Evolutionary conservation across 1,140 invertebrate species (phyloP), one percentile per base, ranked within the genome.

Genomic region (Littorina saxatilis): DNA sequence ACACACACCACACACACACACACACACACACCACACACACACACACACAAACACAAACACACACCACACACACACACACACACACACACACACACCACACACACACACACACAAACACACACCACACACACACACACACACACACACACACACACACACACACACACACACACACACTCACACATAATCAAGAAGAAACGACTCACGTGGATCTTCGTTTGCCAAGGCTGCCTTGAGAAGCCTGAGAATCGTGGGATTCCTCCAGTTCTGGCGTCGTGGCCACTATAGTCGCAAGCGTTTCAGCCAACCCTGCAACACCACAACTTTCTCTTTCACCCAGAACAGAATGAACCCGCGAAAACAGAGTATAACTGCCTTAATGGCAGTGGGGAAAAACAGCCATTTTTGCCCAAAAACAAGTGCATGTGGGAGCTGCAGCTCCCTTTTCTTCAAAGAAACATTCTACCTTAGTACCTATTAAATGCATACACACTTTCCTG

Each of bases 261-360:
- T 89, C 87, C 55, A 91, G 75, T 58, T 91, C 90, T 80, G 90
- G 90, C 50, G 90, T 90, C 2, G 88, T 86, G 58, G 86, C 85
- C 73, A 91, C 86, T 84, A 90, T 89, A 47, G 85, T 80, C 37
- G 86, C 85, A 85, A 90, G 83, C 68, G 88, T 86, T 75, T 88
- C 83, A 84, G 86, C 84, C 84, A 90, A 81, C 82, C 84, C 87
- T 90, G 83, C 32, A 81, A 83, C 68, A 80, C 23, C 43, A 47
- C 7, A 9, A 17, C 17, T 47, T 47, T 47, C 7, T 47, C 43
- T 47, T 47, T 47, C 43, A 47, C 43, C 17, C 43, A 47, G 17
- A 5, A 47, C 43, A 47, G 5, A 17, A 17, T 47, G 43, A 5
- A 47, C n/a, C n/a, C n/a, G n/a, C n/a, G n/a, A n/a, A n/a, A n/a